A percentile compares a stretch with the other conserved stretches of the same genome.
Conservation (phyloP, 2,113 vertebrate genomes). For the Corythoichthys intestinalis region DNA sequence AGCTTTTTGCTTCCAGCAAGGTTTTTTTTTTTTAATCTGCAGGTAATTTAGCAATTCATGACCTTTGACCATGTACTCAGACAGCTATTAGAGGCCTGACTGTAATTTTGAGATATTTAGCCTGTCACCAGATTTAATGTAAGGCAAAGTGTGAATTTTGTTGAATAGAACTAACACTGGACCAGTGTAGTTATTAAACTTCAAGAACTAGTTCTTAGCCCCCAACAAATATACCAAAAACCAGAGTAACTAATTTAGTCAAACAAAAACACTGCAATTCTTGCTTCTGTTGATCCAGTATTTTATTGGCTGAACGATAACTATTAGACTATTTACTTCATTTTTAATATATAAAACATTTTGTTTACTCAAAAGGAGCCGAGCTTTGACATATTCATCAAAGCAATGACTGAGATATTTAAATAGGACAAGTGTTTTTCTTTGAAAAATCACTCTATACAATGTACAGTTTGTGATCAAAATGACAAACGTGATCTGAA, state of each 20-base stretch:
- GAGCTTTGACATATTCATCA: background rate
- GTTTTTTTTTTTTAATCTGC: background rate
- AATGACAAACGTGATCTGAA: background rate
- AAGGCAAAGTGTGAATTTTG: background rate
- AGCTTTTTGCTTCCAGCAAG: background rate
- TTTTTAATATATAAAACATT: background rate
- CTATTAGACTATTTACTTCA: background rate
- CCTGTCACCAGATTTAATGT: slow-evolving; percentile 4
- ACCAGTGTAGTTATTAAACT: background rate
- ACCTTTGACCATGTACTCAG: slow-evolving; percentile 7
- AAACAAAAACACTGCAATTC: background rate
- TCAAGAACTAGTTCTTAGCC: background rate
- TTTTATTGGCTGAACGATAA: background rate
- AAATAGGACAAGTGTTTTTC: background rate
- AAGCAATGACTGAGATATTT: slow-evolving; percentile 6
- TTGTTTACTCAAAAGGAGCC: background rate
- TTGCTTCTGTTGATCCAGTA: background rate
- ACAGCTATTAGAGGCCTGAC: slow-evolving; percentile 12
- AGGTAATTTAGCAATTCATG: slow-evolving; percentile 13
- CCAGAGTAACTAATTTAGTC: background rate
- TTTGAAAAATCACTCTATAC: slow-evolving; percentile 27
- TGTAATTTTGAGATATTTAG: slow-evolving; percentile 9
- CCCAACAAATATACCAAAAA: background rate
- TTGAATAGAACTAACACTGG: background rate
- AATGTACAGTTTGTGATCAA: background rate